Evolutionary conservation across 2,888 invertebrate species (phyloP).

Genomic region (Neria commutata): DNA sequence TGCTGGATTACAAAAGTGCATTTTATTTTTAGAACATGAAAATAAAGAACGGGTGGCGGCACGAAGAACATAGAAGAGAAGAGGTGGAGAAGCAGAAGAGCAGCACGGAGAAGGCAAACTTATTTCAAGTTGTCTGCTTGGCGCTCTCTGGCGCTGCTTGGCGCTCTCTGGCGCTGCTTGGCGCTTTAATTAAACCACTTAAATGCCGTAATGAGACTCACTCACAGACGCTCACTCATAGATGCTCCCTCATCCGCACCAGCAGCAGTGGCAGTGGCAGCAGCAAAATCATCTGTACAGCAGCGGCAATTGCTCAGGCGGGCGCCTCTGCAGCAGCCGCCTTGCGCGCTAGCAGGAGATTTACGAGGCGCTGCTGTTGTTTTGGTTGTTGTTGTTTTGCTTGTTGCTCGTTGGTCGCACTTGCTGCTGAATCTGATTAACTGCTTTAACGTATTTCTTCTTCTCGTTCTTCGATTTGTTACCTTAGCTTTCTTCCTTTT

Average conservation of each 20-base stretch:
- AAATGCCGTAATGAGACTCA: slow-evolving; percentile 13
- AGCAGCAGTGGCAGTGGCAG: background rate
- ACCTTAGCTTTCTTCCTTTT: too few species aligned
- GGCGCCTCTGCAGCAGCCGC: background rate
- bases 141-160: background rate
- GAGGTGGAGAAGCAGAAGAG: too few species aligned
- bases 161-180: background rate
- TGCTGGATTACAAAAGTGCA: too few species aligned
- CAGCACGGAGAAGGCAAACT: too few species aligned
- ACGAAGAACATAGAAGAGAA: too few species aligned
- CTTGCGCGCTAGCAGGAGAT: background rate
- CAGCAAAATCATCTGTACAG: background rate
- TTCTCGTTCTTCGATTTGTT: too few species aligned
- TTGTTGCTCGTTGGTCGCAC: background rate
- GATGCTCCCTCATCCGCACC: too few species aligned
- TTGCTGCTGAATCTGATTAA: too few species aligned
- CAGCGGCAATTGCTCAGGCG: background rate
- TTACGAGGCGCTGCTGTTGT: background rate
- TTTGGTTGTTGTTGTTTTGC: background rate
- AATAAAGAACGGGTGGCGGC: too few species aligned
- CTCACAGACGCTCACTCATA: background rate
- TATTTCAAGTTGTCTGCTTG: slow-evolving; percentile 7
- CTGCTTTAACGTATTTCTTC: too few species aligned
- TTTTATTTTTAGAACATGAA: too few species aligned
- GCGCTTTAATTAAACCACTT: slow-evolving; percentile 16